These are phyloP conservation scores for Eurystomus glaucurus DNA, from an alignment of 2,797 vertebrate species.

Conservation along the genomic window DNA sequence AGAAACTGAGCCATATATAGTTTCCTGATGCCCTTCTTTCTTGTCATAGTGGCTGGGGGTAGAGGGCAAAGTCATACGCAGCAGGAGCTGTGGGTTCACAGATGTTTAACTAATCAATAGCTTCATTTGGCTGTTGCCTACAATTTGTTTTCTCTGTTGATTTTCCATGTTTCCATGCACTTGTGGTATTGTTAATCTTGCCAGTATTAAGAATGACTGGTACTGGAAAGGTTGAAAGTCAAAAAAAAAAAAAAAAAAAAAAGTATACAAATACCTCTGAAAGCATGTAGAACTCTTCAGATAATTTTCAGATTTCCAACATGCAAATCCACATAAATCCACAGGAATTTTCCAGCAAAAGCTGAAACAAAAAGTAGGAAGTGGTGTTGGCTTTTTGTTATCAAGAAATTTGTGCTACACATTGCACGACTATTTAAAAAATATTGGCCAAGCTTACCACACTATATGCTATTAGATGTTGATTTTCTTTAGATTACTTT, in stretches of 20 bases:
- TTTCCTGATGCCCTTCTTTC: background rate
- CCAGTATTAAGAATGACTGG: background rate
- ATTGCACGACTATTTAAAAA: background rate
- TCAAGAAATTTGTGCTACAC: background rate
- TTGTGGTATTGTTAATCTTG: background rate
- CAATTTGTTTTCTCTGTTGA: background rate
- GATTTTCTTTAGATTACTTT: background rate
- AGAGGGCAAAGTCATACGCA: accelerated
- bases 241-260: background rate
- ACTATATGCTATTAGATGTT: background rate
- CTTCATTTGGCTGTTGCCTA: background rate
- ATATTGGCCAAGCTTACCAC: background rate
- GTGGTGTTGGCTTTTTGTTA: background rate
- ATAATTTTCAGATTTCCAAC: background rate
- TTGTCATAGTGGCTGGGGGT: accelerated
- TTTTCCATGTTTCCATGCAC: background rate
- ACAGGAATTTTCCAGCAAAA: background rate
- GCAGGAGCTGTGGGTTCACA: background rate
- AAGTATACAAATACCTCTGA: background rate
- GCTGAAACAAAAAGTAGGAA: background rate
- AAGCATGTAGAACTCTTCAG: background rate
- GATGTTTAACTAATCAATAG: background rate
- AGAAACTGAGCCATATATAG: background rate
- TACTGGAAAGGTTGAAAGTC: background rate
- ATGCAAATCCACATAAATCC: background rate